Evolutionary conservation across 2,888 invertebrate genomes (phyloP), one percentile per base, ranked within the genome.

Genomic region (Alloplasta piceator): DNA sequence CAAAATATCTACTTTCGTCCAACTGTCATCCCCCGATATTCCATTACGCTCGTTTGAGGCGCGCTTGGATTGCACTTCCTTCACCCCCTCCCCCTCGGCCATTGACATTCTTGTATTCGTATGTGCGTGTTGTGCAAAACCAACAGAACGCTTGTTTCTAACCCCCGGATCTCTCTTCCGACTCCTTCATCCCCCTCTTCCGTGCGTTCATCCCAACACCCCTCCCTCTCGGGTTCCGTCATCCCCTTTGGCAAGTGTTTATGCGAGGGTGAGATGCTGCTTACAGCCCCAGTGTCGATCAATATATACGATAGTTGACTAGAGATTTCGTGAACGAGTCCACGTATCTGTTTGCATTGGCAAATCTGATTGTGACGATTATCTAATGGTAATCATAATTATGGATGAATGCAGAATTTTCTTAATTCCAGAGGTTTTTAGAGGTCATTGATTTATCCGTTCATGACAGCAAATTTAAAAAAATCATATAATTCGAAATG

Each of bases 271-370:
- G 60, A 55, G 74, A 78, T 74, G 86, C 78, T 82, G 86, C 80
- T 83, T 84, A 86, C 85, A 85, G 83, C 80, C 67, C 75, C 48
- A 55, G 67, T 79, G 82, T 86, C 87, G 88, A 88, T 89, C 88
- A 87, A 87, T 90, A 79, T 71, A 70, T 61, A 38, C 74, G 16
- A 86, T 84, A 85, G 87, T 86, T 86, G 86, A 88, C 85, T 85
- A 84, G 85, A 83, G 81, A 71, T 76, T 84, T 82, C 84, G 85
- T 82, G 84, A 66, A 80, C 80, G 81, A 84, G 80, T 76, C 6
- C 52, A 14, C 26, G 56, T 63, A n/a, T 56, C 39, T 66, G 63
- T 66, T 61, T 75, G 66, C 78, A 76, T 66, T 80, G 70, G 48
- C 50, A 78, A 74, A 83, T 78, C 76, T 71, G 52, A 64, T 55